Percentiles rank a stretch among this genome's conserved stretches.
phyloP scores from a whole-genome alignment of 2,888 invertebrate genomes.

The Drosophila imparisetae region DNA sequence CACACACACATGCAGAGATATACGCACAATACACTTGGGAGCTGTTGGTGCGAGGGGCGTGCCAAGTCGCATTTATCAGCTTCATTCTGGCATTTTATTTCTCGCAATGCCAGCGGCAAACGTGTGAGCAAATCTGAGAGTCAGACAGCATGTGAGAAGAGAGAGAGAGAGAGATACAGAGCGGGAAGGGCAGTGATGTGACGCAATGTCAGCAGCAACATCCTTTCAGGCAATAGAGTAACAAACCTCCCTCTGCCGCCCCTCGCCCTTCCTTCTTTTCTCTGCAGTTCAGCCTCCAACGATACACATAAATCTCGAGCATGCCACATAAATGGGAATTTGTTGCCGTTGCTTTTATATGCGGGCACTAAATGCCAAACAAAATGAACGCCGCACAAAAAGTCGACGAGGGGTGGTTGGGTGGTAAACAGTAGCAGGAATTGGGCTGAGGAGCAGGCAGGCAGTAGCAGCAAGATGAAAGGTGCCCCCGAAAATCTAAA shows the following conservation, averaged over 20 bases:
- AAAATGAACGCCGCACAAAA: constrained; percentile 37
- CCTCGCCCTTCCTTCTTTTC: neutral
- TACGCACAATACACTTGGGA: constrained; percentile 51
- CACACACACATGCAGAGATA: constrained; percentile 1
- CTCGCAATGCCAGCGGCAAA: constrained; percentile 40
- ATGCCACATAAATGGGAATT: constrained; percentile 73
- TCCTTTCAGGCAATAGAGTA: constrained; percentile 49
- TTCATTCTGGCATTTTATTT: constrained; percentile 74
- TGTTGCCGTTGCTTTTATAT: constrained; percentile 63
- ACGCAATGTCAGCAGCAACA: constrained; percentile 66
- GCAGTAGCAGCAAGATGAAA: constrained; percentile 30
- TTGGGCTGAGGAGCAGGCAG: constrained; percentile 1
- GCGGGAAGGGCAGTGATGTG: constrained; percentile 22
- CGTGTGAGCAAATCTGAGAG: constrained; percentile 58
- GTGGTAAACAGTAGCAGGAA: neutral
- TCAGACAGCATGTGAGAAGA: neutral
- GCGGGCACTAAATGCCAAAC: constrained; percentile 68
- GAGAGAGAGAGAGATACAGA: neutral
- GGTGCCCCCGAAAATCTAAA: constrained; percentile 38
- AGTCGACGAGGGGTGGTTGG: neutral
- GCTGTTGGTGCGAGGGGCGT: constrained; percentile 50
- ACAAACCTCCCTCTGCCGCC: constrained; percentile 6
- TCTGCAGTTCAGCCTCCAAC: constrained; percentile 7
- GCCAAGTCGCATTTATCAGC: constrained; percentile 78
- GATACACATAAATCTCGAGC: constrained; percentile 66